Evolutionary conservation across 2,113 vertebrate genomes (phyloP).

Genomic region (Brachionichthys hirsutus): DNA sequence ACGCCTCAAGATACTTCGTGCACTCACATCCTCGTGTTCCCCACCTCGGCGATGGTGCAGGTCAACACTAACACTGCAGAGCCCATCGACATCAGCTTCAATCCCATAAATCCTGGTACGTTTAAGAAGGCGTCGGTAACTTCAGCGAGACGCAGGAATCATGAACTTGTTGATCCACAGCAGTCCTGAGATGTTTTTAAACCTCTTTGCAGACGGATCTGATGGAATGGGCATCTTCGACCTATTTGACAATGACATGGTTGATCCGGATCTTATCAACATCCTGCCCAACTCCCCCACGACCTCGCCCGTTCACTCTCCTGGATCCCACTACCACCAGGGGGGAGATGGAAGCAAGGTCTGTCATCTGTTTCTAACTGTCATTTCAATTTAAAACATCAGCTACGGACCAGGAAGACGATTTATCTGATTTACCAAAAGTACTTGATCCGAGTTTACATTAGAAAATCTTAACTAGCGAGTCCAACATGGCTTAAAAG

Average conservation of each 20-base stretch:
- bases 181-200: not conserved
- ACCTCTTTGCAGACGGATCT: conserved; percentile 82
- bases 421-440: too few species aligned
- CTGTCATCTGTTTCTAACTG: conserved; percentile 1
- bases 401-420: not conserved
- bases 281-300: conserved; percentile 94
- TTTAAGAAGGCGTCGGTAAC: not conserved
- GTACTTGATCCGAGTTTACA: not conserved
- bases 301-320: conserved; percentile 91
- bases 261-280: conserved; percentile 95
- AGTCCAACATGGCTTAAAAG: not conserved
- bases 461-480: not conserved
- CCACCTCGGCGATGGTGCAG: conserved; percentile 94
- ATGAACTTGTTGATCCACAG: not conserved
- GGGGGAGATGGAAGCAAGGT: conserved; percentile 96
- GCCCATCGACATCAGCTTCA: conserved; percentile 92
- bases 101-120: conserved; percentile 89
- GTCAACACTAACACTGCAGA: conserved; percentile 91
- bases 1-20: conserved; percentile 98
- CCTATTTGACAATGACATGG: conserved; percentile 90
- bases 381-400: not conserved
- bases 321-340: conserved; percentile 93
- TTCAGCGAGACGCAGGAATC: too few species aligned
- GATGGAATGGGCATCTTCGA: conserved; percentile 95
- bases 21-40: conserved; percentile 97